Evolutionary conservation across 2,888 invertebrate species (phyloP), one percentile per base, ranked within the genome.

Genomic region (Scrobipalpa atriplicella): DNA sequence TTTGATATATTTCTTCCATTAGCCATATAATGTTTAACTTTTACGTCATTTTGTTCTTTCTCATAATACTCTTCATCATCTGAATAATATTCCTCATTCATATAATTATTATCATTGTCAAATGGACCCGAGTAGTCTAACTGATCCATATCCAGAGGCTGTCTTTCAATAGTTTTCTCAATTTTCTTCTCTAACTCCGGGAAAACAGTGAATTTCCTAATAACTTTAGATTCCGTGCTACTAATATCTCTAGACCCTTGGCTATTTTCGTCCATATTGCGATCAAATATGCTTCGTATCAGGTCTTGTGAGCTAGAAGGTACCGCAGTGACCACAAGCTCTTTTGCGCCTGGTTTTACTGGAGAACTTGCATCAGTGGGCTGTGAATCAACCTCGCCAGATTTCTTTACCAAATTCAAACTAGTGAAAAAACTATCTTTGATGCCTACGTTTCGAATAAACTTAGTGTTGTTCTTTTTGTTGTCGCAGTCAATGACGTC

Each of bases 181-280:
- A 47, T 82, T 67, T 70, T 69, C 77, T 6, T 77, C 69, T 84
- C 82, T 60, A 78, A 79, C 69, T 83, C 76, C 8, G 74, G 67
- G 66, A 74, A 79, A 69, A 64, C 72, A 2, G 62, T 81, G 52
- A 87, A 86, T 36, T 78, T 80, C 63, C 84, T 78, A 56, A 85
- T 71, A 38, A 87, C 72, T 67, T 74, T 81, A 61, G 78, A 13
- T 6, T 16, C 58, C 2, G 11, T 19, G 10, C 1, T 52, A 10
- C 10, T 47, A 7, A 3, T n/a, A 16, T n/a, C 18, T 19, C 19
- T n/a, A 19, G 21, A 13, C 13, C 21, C 21, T 21, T 58, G 19
- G n/a, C 29, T 51, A 64, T 36, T 8, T 56, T 52, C 54, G 21
- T 56, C 21, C 13, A 21, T 10, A 29, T 21, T 21, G 21, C 54